Base-by-base conservation (phyloP, 1,140 invertebrate genomes). In the Argopecten irradians region DNA sequence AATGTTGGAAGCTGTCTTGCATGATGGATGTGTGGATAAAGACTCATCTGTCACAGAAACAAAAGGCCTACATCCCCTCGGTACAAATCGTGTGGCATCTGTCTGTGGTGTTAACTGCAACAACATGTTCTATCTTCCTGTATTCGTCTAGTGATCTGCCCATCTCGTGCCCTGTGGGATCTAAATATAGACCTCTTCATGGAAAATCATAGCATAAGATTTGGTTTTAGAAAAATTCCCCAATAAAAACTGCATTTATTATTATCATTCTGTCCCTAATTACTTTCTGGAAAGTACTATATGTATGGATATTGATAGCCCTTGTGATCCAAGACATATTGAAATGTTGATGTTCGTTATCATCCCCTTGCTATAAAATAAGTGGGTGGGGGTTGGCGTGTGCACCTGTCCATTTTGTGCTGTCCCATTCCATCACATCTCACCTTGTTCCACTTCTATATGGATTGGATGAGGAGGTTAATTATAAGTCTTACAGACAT, bases 31-130 rank as follows among this genome's bases (percentile, higher is more conserved):
- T n/a, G 55, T 71, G 55, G 55, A 71, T 71, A 71, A 71, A n/a
- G 55, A 71, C 16, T 71, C 55, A 71, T 71, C 55, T n/a, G 55
- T 71, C 55, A 71, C 55, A 71, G 55, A n/a, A 28, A 71, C 55
- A 71, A 16, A 71, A 71, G n/a, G 55, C n/a, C 28, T n/a, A 71
- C 55, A 71, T 8, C 11, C 8, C 1, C 8, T 71, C 55, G n/a
- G 55, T 71, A 71, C 22, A 3, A 55, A 19, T 55, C 22, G 43
- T 55, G 43, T 11, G 22, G n/a, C n/a, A 28, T 71, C 55, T 71
- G 55, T 71, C 19, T 71, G 55, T 39, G n/a, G 55, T 71, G 28
- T 8, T n/a, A n/a, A 71, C 55, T 28, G 28, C 8, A 28, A 0
- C 22, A 71, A 71, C 22, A 71, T 71, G 55, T 71, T 46, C 55